Conservation (phyloP, 2,797 vertebrate genomes). For the Anguilla anguilla region DNA sequence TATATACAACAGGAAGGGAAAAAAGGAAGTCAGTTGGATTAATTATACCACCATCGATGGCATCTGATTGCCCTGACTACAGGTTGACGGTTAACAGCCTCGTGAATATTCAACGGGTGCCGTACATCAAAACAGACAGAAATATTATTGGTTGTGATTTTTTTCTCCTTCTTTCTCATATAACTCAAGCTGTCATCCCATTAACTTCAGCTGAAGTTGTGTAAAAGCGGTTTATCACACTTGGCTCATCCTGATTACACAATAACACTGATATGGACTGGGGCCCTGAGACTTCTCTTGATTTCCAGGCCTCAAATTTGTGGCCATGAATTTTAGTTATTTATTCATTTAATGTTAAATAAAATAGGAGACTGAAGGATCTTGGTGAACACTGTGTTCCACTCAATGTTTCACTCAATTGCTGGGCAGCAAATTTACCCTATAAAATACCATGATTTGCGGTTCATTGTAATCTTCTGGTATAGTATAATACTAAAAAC, state of each 20-base stretch:
- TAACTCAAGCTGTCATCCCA: constrained; percentile 7
- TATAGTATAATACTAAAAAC: no score
- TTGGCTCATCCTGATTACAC: neutral
- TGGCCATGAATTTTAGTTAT: neutral
- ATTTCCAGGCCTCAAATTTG: neutral
- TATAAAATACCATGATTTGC: no score
- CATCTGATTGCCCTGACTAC: neutral
- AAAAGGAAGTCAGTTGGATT: neutral
- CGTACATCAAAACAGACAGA: neutral
- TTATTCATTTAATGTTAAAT: neutral
- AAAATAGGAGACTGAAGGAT: no score
- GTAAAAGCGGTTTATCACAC: neutral
- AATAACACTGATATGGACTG: neutral
- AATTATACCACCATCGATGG: neutral
- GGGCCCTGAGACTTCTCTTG: neutral
- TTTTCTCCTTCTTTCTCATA: neutral
- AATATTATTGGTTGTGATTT: constrained; percentile 5
- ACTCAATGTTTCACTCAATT: no score
- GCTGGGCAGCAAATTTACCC: no score
- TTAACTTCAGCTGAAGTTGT: neutral
- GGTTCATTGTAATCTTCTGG: no score
- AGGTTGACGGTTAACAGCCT: neutral
- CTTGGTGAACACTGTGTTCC: no score
- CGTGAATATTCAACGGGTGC: neutral
- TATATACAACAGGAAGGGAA: neutral